Evolutionary conservation across 2,888 invertebrate species (phyloP).

Genomic region (Synanthedon tipuliformis): DNA sequence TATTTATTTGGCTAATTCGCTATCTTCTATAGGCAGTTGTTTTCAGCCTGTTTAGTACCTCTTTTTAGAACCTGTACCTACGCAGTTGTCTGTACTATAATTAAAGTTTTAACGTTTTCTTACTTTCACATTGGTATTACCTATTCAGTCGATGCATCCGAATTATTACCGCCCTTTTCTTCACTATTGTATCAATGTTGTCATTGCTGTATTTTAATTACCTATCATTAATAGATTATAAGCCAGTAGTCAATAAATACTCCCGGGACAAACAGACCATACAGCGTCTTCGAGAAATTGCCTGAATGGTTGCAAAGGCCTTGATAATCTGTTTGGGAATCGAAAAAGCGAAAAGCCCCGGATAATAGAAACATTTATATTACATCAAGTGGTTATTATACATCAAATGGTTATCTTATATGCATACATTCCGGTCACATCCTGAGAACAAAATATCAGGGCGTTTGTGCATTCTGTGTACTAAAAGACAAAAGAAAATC

Average conservation of each 20-base stretch:
- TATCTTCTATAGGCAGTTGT: too few species aligned
- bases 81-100: constrained; percentile 18
- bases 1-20: too few species aligned
- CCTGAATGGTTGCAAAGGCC: too few species aligned
- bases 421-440: too few species aligned
- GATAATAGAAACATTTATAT: too few species aligned
- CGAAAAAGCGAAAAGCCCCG: too few species aligned
- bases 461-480: too few species aligned
- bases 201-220: constrained; percentile 21
- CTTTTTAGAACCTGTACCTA: constrained; percentile 32
- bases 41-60: neutral
- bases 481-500: too few species aligned
- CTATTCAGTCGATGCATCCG: constrained; percentile 50
- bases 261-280: neutral
- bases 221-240: neutral
- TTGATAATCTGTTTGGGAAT: too few species aligned
- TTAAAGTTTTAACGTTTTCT: constrained; percentile 19
- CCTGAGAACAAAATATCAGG: too few species aligned
- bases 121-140: constrained; percentile 17
- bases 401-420: too few species aligned
- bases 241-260: neutral
- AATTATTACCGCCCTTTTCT: constrained; percentile 65
- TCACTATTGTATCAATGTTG: constrained; percentile 70
- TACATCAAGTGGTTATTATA: too few species aligned
- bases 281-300: neutral